phyloP scores from a whole-genome alignment of 1,140 invertebrate genomes.

The Eubasilissa regina region DNA sequence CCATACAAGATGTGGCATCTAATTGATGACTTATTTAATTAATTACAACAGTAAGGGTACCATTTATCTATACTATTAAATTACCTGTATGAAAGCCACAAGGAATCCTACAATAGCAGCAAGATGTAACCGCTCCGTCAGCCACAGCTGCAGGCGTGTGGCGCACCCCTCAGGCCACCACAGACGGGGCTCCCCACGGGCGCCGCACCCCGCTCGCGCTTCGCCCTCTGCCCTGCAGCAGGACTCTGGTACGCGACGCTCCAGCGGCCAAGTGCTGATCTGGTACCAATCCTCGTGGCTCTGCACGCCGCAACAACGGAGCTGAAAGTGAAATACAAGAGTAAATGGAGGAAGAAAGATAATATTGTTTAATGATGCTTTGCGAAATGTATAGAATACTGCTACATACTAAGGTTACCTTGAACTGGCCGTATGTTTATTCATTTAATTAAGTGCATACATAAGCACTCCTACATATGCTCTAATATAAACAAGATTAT shows the following conservation, averaged over 20 bases:
- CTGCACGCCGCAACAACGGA: slow-evolving; percentile 89
- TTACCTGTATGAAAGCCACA: slow-evolving; percentile 79
- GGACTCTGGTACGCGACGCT: slow-evolving; percentile 84
- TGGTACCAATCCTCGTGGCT: slow-evolving; percentile 89
- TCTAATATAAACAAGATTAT: no score
- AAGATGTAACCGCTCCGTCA: slow-evolving; percentile 79
- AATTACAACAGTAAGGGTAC: no score
- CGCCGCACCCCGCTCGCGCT: slow-evolving; percentile 66
- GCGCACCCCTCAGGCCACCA: slow-evolving; percentile 82
- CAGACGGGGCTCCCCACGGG: slow-evolving; percentile 69
- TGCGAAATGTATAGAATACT: no score
- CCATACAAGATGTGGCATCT: no score
- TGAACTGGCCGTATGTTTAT: no score
- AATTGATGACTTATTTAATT: no score
- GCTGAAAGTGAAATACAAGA: slow-evolving; percentile 70
- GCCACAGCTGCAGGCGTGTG: slow-evolving; percentile 78
- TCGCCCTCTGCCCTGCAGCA: slow-evolving; percentile 79
- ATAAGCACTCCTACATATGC: no score
- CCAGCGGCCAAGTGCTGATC: slow-evolving; percentile 83
- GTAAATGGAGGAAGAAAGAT: neutral
- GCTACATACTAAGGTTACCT: no score
- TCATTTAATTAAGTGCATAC: no score
- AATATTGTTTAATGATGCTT: no score
- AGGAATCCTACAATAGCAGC: slow-evolving; percentile 80
- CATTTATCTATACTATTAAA: neutral